Conservation (phyloP, 2,797 vertebrate genomes). For the Chaenodraco wilsoni region DNA sequence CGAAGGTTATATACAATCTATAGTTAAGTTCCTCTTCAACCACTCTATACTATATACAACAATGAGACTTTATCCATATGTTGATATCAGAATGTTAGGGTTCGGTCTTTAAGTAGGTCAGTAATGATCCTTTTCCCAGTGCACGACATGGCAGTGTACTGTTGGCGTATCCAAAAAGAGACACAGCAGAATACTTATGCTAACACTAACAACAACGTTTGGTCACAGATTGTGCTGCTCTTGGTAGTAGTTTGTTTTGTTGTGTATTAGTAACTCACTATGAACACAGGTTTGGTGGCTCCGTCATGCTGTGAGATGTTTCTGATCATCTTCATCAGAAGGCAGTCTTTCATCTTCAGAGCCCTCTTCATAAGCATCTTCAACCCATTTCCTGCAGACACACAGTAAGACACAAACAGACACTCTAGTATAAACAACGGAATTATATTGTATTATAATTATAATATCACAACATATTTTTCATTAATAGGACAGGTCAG, state of each 20-base stretch:
- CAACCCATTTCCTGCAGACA: conserved; percentile 88
- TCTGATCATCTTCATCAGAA: conserved; percentile 98
- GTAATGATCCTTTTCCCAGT: too few relatives aligned
- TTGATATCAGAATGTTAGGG: too few relatives aligned
- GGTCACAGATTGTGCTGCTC: not conserved
- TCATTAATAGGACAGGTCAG: too few relatives aligned
- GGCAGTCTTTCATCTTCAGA: conserved; percentile 92
- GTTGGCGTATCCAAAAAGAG: too few relatives aligned
- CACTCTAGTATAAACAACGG: not conserved
- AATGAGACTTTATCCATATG: too few relatives aligned
- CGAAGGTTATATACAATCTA: too few relatives aligned
- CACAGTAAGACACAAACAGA: not conserved
- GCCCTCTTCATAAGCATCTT: conserved; percentile 97
- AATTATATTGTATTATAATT: not conserved
- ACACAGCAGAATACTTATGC: too few relatives aligned
- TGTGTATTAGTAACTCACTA: conserved; percentile 81
- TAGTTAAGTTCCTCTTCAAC: too few relatives aligned
- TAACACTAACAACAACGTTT: not conserved
- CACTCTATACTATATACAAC: too few relatives aligned
- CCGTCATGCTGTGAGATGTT: conserved; percentile 97
- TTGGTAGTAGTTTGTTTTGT: not conserved
- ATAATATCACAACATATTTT: not conserved
- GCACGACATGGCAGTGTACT: too few relatives aligned
- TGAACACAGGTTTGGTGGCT: conserved; percentile 90
- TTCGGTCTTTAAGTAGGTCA: too few relatives aligned